phyloP scores from a whole-genome alignment of 2,888 invertebrate species.

The Agonopterix alstromeriana region DNA sequence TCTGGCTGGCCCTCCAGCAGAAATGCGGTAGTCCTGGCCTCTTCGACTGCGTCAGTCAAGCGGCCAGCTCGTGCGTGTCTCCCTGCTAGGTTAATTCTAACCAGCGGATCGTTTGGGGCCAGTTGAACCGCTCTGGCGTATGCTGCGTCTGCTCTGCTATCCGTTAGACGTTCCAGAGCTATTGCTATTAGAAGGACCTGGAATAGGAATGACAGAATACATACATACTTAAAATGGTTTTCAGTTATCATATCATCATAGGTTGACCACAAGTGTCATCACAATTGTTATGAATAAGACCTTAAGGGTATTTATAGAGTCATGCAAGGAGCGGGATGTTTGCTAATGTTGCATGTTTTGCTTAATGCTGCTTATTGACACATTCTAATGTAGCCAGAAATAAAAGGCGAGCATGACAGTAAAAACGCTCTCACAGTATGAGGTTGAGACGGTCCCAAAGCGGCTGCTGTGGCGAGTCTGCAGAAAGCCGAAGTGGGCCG shows the following conservation, averaged over 20 bases:
- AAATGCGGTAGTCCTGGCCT: constrained; percentile 31
- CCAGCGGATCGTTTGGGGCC: constrained; percentile 45
- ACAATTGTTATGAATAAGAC: too few relatives aligned
- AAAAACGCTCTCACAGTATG: constrained; percentile 36
- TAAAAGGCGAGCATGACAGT: too few relatives aligned
- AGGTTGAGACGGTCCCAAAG: constrained; percentile 51
- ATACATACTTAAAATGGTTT: not conserved
- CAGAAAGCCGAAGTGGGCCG: constrained; percentile 63
- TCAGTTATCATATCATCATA: too few relatives aligned
- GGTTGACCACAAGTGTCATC: too few relatives aligned
- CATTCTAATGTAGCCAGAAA: too few relatives aligned
- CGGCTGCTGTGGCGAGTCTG: constrained; percentile 55
- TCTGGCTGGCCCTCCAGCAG: constrained; percentile 37
- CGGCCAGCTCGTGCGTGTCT: constrained; percentile 49
- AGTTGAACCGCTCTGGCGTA: constrained; percentile 43
- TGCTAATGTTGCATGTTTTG: too few relatives aligned
- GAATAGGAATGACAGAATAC: not conserved
- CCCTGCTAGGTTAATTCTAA: constrained; percentile 54
- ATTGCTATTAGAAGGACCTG: constrained; percentile 61
- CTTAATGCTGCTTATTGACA: too few relatives aligned
- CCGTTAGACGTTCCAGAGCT: constrained; percentile 54
- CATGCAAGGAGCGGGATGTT: too few relatives aligned
- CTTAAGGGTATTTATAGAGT: too few relatives aligned
- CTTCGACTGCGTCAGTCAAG: constrained; percentile 33
- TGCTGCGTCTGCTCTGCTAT: constrained; percentile 55